phyloP scores from a whole-genome alignment of 2,113 vertebrate genomes.

The Turnix velox region DNA sequence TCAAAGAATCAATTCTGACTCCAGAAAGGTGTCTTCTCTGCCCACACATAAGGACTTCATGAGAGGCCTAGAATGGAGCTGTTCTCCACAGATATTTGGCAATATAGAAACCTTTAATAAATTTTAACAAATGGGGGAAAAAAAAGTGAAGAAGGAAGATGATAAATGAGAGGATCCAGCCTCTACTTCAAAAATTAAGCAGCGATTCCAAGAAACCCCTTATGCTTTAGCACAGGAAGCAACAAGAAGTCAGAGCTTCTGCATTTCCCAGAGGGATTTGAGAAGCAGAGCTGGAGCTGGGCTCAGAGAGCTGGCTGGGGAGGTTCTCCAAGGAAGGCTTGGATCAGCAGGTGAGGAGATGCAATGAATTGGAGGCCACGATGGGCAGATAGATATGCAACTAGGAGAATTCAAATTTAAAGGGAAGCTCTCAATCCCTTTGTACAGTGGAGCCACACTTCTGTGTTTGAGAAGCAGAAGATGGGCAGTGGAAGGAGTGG shows the following conservation, averaged over 20 bases:
- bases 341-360: background rate
- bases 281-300: background rate
- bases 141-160: background rate
- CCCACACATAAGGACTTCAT: background rate
- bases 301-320: background rate
- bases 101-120: background rate
- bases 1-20: background rate
- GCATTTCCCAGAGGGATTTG: background rate
- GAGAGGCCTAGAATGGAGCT: background rate
- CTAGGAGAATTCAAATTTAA: background rate
- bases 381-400: background rate
- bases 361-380: background rate
- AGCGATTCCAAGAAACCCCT: background rate
- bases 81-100: background rate
- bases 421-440: background rate
- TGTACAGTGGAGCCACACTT: background rate
- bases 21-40: background rate
- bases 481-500: background rate
- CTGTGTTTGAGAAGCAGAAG: background rate
- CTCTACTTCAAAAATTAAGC: background rate
- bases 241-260: background rate
- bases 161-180: background rate
- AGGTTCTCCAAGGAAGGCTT: background rate
- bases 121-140: background rate
- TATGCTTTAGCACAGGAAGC: background rate